Conservation (phyloP, 2,113 vertebrate species). For the Vireo altiloquus region DNA sequence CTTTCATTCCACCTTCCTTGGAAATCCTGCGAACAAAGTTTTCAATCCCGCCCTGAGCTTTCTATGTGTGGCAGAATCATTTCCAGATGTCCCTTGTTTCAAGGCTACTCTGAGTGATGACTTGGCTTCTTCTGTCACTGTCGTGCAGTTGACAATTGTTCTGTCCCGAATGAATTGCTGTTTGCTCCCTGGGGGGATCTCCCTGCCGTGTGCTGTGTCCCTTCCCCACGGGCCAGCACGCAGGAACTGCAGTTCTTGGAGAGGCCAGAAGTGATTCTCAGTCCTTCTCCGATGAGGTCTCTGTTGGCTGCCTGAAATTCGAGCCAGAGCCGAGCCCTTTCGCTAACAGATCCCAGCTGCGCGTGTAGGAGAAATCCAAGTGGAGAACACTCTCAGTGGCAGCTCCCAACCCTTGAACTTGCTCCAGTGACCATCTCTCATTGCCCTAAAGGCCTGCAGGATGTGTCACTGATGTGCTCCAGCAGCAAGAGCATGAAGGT, state of each 20-base stretch:
- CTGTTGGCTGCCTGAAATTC: background rate
- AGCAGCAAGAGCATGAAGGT: background rate
- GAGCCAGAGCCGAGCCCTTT: accelerated
- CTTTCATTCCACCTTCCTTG: background rate
- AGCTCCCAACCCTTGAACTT: background rate
- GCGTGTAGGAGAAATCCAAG: background rate
- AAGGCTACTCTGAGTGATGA: background rate
- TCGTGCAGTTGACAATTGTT: background rate
- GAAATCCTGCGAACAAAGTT: background rate
- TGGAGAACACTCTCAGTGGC: background rate
- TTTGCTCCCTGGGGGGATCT: background rate
- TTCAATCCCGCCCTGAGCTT: background rate
- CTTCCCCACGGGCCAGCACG: background rate
- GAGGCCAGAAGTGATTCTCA: background rate
- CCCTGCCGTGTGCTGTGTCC: background rate
- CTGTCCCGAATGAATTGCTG: background rate
- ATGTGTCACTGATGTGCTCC: background rate
- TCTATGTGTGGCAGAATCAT: background rate
- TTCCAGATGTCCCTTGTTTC: background rate
- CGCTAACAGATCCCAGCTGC: background rate
- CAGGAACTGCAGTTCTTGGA: background rate
- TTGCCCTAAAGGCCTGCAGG: background rate
- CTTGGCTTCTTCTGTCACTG: background rate
- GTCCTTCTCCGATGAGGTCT: background rate
- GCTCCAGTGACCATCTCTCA: background rate